A percentile compares a stretch with the other conserved stretches of the same genome.
Conservation (phyloP, 1,140 invertebrate species). For the Drosophila bipectinata region DNA sequence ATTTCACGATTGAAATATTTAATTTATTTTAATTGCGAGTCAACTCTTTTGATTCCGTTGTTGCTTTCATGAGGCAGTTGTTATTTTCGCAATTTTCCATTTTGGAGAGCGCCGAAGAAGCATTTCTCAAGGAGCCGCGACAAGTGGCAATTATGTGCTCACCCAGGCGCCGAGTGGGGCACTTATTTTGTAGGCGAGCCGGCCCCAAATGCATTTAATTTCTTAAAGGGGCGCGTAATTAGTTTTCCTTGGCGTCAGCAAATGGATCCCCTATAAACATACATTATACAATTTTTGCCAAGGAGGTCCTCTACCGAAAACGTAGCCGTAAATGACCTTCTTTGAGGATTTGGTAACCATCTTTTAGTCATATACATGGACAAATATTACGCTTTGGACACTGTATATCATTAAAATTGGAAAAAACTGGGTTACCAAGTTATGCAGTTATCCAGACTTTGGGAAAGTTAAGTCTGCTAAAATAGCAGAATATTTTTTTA, state of each 20-base stretch:
- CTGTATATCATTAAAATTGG: too few relatives aligned
- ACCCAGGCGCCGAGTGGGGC: slow-evolving; percentile 55
- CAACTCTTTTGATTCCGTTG: slow-evolving; percentile 65
- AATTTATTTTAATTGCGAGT: slow-evolving; percentile 71
- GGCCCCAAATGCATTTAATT: slow-evolving; percentile 79
- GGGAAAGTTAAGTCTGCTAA: too few relatives aligned
- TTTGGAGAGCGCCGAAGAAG: slow-evolving; percentile 39
- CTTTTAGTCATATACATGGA: slow-evolving; percentile 3
- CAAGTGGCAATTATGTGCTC: slow-evolving; percentile 78
- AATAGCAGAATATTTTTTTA: too few relatives aligned
- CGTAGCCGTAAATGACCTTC: slow-evolving; percentile 67
- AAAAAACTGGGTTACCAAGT: too few relatives aligned
- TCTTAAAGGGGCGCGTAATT: slow-evolving; percentile 78
- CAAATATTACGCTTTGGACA: too few relatives aligned
- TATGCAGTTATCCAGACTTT: too few relatives aligned
- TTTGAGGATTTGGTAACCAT: slow-evolving; percentile 64
- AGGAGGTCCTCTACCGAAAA: slow-evolving; percentile 24
- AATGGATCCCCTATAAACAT: slow-evolving; percentile 15
- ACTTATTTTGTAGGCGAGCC: slow-evolving; percentile 65
- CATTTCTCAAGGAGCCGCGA: slow-evolving; percentile 51
- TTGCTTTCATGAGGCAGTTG: slow-evolving; percentile 31
- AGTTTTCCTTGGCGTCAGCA: slow-evolving; percentile 57
- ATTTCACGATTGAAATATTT: slow-evolving; percentile 59
- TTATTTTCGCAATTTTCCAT: slow-evolving; percentile 35
- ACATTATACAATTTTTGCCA: slow-evolving; percentile 32